phyloP scores from a whole-genome alignment of 2,888 invertebrate species.

The Conistra vaccinii region DNA sequence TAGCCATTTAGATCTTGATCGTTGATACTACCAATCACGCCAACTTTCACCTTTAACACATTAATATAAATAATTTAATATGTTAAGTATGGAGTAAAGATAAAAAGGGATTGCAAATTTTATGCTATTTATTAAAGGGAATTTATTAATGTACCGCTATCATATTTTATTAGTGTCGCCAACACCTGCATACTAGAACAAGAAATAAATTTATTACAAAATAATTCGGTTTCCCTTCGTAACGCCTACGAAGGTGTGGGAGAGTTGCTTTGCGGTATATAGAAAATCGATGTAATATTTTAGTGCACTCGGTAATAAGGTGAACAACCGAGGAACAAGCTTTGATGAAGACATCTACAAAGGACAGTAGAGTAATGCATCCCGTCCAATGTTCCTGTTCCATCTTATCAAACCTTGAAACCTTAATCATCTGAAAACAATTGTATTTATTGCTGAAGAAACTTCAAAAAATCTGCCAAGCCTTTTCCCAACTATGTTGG shows the following conservation, averaged over 20 bases:
- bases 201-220: slow-evolving; percentile 8
- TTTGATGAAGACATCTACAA: neutral
- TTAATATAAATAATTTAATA: slow-evolving; percentile 24
- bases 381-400: neutral
- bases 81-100: slow-evolving; percentile 14
- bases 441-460: neutral
- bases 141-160: slow-evolving; percentile 29
- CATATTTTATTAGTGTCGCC: slow-evolving; percentile 23
- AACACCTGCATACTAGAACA: slow-evolving; percentile 7
- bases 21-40: slow-evolving; percentile 19
- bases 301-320: neutral
- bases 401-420: neutral
- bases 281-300: neutral
- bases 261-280: neutral
- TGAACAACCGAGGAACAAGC: no score
- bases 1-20: slow-evolving; percentile 41
- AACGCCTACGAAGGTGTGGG: slow-evolving; percentile 5
- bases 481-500: no score
- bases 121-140: neutral
- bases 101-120: slow-evolving; percentile 7
- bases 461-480: no score
- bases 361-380: neutral
- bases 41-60: slow-evolving; percentile 38
- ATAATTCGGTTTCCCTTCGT: slow-evolving; percentile 21
- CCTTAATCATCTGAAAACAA: no score